Conservation (phyloP, 2,797 vertebrate species). For the Chiropotes sagulatus region DNA sequence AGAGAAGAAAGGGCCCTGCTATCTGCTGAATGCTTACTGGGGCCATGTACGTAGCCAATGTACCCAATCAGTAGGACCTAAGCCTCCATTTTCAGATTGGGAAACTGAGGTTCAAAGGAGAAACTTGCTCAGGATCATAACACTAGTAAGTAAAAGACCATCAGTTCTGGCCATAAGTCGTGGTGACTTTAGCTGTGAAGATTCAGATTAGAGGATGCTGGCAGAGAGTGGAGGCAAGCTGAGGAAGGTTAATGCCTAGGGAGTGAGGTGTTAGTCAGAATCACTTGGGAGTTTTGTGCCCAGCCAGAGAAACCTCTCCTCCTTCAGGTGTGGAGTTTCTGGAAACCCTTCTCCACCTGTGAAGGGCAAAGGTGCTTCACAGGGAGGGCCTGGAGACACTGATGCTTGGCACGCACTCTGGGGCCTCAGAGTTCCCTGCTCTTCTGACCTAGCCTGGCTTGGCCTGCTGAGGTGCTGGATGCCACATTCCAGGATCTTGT, state of each 20-base stretch:
- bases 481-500: background rate
- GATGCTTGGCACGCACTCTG: background rate
- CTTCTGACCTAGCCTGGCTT: background rate
- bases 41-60: background rate
- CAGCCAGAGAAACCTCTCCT: background rate
- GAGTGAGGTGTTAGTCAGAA: background rate
- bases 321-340: background rate
- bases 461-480: background rate
- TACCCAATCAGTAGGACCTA: background rate
- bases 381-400: background rate
- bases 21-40: background rate
- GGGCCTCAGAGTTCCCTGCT: background rate
- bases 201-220: background rate
- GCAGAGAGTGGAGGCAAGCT: background rate
- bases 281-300: background rate
- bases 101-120: background rate
- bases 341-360: background rate
- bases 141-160: background rate
- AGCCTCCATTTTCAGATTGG: background rate
- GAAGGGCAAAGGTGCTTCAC: background rate
- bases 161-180: background rate
- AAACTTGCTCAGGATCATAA: background rate
- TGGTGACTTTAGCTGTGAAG: background rate
- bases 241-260: background rate
- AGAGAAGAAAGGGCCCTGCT: background rate